Evolutionary conservation across 2,797 vertebrate species (phyloP).

Genomic region (Coracias cyanogaster): DNA sequence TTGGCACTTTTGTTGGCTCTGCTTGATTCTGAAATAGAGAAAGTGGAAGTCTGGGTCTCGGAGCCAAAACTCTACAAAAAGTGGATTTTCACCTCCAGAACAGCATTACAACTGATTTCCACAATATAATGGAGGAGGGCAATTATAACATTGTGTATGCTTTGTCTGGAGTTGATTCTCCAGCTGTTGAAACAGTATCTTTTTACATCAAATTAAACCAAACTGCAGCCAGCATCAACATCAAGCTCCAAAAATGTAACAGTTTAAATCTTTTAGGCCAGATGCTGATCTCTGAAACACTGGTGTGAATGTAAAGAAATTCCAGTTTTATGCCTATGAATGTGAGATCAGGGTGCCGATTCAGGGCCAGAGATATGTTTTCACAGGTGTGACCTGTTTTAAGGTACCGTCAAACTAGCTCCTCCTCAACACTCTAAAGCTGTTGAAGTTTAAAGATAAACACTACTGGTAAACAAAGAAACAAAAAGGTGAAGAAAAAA

Average conservation of each 20-base stretch:
- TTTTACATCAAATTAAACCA: constrained; percentile 22
- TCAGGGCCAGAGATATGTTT: background rate
- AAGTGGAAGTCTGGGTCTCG: background rate
- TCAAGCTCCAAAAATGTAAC: constrained; percentile 9
- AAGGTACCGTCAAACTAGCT: background rate
- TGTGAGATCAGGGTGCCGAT: background rate
- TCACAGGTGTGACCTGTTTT: background rate
- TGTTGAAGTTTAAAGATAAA: background rate
- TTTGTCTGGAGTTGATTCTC: constrained; percentile 38
- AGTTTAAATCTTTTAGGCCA: background rate
- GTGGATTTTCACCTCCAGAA: constrained; percentile 44
- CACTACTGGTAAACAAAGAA: background rate
- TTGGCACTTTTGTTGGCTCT: constrained; percentile 9
- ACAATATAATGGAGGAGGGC: background rate
- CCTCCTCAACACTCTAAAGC: background rate
- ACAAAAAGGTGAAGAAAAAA: background rate
- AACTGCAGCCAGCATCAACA: constrained; percentile 31
- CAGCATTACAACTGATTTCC: constrained; percentile 29
- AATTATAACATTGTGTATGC: background rate
- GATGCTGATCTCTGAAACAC: background rate
- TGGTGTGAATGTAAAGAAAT: background rate
- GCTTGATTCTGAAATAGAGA: constrained; percentile 10
- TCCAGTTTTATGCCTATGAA: background rate
- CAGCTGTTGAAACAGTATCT: constrained; percentile 52
- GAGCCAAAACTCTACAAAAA: constrained; percentile 17